A percentile compares a stretch with the other conserved stretches of the same genome.
Evolutionary conservation across 2,888 invertebrate genomes (phyloP).

Genomic region (Latrodectus elegans): DNA sequence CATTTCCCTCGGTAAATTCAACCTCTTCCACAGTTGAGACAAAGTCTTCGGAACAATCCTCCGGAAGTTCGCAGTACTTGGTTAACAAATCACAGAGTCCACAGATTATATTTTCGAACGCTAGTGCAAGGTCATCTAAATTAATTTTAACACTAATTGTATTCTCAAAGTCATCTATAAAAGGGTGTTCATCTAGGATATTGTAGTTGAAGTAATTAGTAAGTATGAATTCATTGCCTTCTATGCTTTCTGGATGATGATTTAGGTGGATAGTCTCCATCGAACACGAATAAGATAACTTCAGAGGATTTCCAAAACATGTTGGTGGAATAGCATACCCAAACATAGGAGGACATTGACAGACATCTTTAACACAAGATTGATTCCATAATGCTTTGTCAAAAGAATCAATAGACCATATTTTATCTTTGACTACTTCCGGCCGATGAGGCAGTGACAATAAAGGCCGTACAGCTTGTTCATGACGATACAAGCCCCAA

Average conservation of each 20-base stretch:
- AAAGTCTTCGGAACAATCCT: neutral
- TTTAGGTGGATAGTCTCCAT: neutral
- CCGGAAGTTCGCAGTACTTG: neutral
- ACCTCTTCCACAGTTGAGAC: neutral
- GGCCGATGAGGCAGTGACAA: conserved; percentile 20
- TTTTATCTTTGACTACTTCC: conserved; percentile 5
- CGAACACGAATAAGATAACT: neutral
- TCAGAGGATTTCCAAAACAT: conserved; percentile 31
- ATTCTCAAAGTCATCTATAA: conserved; percentile 11
- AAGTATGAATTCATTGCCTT: conserved; percentile 26
- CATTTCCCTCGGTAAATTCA: neutral
- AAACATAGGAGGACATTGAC: conserved; percentile 42
- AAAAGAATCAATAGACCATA: conserved; percentile 28
- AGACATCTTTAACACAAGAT: neutral
- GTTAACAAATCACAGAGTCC: conserved; percentile 9
- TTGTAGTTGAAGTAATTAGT: neutral
- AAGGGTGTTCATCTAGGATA: neutral
- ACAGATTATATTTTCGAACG: conserved; percentile 13
- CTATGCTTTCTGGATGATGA: neutral
- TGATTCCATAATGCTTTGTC: conserved; percentile 23
- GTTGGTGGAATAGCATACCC: conserved; percentile 20
- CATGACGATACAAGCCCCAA: conserved; percentile 36
- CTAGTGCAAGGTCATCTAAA: conserved; percentile 4
- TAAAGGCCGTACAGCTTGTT: conserved; percentile 25
- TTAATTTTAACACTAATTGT: neutral